These are phyloP conservation scores for Atta cephalotes DNA, from an alignment of 1,140 invertebrate genomes.

Conservation along the genomic window DNA sequence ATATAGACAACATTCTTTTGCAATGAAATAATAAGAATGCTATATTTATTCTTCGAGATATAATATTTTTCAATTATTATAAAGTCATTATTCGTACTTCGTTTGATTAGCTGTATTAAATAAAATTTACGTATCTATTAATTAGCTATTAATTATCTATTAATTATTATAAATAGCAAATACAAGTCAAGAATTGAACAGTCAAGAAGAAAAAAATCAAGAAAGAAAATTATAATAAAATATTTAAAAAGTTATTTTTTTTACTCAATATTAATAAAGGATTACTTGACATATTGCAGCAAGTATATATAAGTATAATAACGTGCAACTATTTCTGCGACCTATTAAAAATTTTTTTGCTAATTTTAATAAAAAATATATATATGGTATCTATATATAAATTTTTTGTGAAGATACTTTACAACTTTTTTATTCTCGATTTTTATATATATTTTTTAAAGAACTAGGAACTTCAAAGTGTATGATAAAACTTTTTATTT, in stretches of 20 bases:
- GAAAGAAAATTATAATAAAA: neutral
- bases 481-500: neutral
- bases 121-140: neutral
- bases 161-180: neutral
- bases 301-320: neutral
- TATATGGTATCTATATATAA: no score
- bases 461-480: neutral
- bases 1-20: constrained; percentile 11
- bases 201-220: no score
- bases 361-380: no score
- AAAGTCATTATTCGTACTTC: neutral
- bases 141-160: neutral
- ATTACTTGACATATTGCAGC: neutral
- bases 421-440: neutral
- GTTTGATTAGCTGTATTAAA: neutral
- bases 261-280: neutral
- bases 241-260: neutral
- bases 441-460: neutral
- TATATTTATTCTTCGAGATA: neutral
- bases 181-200: neutral
- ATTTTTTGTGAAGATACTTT: no score
- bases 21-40: constrained; percentile 24
- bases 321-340: neutral
- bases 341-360: no score
- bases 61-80: neutral